Conservation (phyloP, 2,888 invertebrate species). For the Lacanobia oleracea region DNA sequence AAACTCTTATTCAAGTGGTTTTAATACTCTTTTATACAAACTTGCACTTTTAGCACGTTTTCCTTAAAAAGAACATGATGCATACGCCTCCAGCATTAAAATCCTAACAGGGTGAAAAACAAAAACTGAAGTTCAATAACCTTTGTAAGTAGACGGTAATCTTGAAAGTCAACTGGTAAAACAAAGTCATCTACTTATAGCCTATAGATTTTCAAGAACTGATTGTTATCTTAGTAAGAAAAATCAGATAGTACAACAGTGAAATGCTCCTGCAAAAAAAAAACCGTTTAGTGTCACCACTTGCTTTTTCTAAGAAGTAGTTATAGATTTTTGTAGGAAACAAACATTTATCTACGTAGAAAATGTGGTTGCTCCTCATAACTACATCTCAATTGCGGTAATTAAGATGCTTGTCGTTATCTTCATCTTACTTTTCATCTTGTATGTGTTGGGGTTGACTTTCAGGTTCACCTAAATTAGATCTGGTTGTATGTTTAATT, state of each 20-base stretch:
- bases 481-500: not conserved
- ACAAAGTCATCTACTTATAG: conserved; percentile 13
- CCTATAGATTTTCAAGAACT: conserved; percentile 15
- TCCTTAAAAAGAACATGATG: conserved; percentile 24
- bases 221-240: conserved; percentile 10
- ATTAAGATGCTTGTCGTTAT: conserved; percentile 10
- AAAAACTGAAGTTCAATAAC: conserved; percentile 36
- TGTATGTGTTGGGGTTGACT: not conserved
- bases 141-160: conserved; percentile 13
- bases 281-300: not conserved
- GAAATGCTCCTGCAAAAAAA: conserved; percentile 9
- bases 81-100: not conserved
- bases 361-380: conserved; percentile 23
- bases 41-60: not conserved
- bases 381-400: conserved; percentile 27
- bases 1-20: not conserved
- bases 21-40: not conserved
- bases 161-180: conserved; percentile 17
- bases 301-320: conserved; percentile 16
- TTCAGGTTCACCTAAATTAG: not conserved
- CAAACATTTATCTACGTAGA: conserved; percentile 14
- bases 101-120: conserved; percentile 20
- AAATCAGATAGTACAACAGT: not conserved
- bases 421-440: conserved; percentile 7
- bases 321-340: conserved; percentile 32